Percentiles rank a stretch among this genome's conserved stretches.
phyloP scores from a whole-genome alignment of 2,888 invertebrate species.

The Himalopsyche kuldschensis region DNA sequence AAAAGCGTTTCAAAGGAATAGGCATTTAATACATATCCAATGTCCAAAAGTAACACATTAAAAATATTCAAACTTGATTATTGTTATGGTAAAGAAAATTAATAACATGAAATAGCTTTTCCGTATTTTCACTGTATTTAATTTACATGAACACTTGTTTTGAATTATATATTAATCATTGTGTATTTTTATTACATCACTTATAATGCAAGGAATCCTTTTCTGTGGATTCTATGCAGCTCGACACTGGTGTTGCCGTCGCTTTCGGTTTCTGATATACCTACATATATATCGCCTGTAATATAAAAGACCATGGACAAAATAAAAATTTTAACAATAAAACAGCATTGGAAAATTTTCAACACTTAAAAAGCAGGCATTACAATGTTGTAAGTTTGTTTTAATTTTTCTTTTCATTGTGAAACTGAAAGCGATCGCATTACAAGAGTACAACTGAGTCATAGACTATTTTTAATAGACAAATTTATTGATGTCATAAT shows the following conservation, averaged over 20 bases:
- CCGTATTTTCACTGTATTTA: conserved; percentile 28
- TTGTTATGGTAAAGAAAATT: background rate
- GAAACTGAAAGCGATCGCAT: background rate
- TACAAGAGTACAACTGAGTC: background rate
- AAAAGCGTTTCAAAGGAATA: no score
- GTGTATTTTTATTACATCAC: background rate
- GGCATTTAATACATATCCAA: background rate
- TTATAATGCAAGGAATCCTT: background rate
- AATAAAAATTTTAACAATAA: background rate
- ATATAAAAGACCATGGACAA: background rate
- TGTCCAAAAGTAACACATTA: background rate
- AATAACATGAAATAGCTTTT: conserved; percentile 26
- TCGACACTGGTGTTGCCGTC: background rate
- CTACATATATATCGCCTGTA: background rate
- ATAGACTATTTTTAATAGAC: no score
- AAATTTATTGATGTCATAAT: no score
- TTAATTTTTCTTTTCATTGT: background rate
- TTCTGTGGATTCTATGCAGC: background rate
- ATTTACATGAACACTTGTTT: conserved; percentile 23
- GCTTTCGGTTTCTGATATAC: background rate
- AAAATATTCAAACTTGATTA: background rate
- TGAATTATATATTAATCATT: background rate
- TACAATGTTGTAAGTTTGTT: background rate
- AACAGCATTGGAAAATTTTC: background rate
- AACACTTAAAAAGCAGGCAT: background rate